Conservation (phyloP, 2,888 invertebrate species). For the Schrankia costaestrigalis region DNA sequence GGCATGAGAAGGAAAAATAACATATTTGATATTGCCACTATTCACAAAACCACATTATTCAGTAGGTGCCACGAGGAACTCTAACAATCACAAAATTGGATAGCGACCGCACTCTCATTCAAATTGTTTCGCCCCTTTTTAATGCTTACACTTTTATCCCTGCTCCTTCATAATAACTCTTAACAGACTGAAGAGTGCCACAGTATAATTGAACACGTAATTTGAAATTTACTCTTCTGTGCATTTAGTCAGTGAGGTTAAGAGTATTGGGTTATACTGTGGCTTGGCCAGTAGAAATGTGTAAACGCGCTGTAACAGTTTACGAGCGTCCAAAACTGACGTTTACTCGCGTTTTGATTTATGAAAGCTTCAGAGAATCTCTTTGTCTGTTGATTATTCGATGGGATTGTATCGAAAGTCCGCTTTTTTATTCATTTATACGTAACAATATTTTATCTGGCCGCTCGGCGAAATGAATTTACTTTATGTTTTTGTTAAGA, state of each 20-base stretch:
- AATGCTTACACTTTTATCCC: slow-evolving; percentile 42
- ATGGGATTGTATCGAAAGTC: slow-evolving; percentile 32
- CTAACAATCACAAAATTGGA: slow-evolving; percentile 49
- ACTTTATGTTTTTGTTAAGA: slow-evolving; percentile 44
- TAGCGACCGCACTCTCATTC: slow-evolving; percentile 43
- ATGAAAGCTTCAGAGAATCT: slow-evolving; percentile 43
- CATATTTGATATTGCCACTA: no score
- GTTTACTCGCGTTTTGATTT: slow-evolving; percentile 64
- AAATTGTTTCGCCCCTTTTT: slow-evolving; percentile 51
- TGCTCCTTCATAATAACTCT: slow-evolving; percentile 23
- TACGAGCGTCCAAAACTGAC: slow-evolving; percentile 60
- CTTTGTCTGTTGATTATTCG: slow-evolving; percentile 52
- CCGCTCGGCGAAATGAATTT: slow-evolving; percentile 39
- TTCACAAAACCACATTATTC: not conserved
- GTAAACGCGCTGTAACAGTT: slow-evolving; percentile 38
- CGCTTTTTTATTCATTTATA: slow-evolving; percentile 39
- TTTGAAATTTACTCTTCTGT: slow-evolving; percentile 7
- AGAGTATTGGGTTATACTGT: slow-evolving; percentile 10
- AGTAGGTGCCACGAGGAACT: not conserved
- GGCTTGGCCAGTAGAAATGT: slow-evolving; percentile 16
- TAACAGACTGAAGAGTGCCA: slow-evolving; percentile 14
- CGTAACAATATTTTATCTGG: slow-evolving; percentile 38
- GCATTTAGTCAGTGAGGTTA: not conserved
- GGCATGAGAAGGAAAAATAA: no score
- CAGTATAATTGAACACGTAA: slow-evolving; percentile 20